These are phyloP conservation scores for Stegastes partitus DNA, from an alignment of 2,113 vertebrate genomes.

Conservation along the genomic window DNA sequence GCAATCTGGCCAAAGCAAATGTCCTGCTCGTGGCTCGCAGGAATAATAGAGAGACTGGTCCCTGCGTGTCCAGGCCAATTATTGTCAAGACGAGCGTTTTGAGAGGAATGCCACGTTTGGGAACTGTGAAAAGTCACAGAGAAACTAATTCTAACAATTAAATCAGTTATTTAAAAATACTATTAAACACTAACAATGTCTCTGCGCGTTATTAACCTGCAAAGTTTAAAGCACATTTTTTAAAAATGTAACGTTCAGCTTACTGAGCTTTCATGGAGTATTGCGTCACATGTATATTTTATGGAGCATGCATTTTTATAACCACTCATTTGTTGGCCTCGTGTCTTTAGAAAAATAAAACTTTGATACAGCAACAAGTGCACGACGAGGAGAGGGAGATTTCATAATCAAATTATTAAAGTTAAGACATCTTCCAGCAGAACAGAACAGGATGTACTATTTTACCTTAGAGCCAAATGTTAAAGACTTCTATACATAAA, in stretches of 20 bases:
- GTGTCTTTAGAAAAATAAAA: conserved; percentile 10
- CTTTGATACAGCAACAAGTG: conserved; percentile 61
- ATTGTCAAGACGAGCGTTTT: conserved; percentile 60
- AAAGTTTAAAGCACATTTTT: not conserved
- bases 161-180: not conserved
- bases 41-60: conserved; percentile 55
- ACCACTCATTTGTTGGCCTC: not conserved
- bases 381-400: not conserved
- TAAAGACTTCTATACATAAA: conserved; percentile 29
- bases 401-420: not conserved
- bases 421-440: not conserved
- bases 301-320: not conserved
- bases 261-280: not conserved
- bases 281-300: not conserved
- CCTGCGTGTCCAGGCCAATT: conserved; percentile 65
- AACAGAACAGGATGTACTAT: conserved; percentile 51
- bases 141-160: not conserved
- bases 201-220: not conserved
- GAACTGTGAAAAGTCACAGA: conserved; percentile 40
- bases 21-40: conserved; percentile 47
- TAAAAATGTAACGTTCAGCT: not conserved
- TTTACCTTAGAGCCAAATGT: conserved; percentile 43
- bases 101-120: conserved; percentile 25
- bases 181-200: not conserved
- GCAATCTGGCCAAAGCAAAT: conserved; percentile 55